These are phyloP conservation scores for Alosa sapidissima DNA, from an alignment of 2,797 vertebrate genomes.

Conservation along the genomic window DNA sequence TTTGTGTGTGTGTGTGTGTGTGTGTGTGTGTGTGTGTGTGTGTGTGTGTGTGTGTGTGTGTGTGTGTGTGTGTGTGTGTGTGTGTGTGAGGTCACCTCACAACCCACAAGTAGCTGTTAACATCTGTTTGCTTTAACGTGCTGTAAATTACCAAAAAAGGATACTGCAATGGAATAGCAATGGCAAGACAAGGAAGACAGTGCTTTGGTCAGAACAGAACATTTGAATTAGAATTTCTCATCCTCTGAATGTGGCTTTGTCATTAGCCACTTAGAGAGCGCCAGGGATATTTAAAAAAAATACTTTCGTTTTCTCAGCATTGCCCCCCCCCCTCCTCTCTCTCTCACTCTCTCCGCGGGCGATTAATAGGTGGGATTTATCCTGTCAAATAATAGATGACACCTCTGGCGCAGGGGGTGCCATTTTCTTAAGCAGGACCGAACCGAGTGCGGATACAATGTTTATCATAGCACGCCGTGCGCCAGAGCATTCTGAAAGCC, in stretches of 20 bases:
- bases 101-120: conserved; percentile 17
- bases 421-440: conserved; percentile 19
- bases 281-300: neutral
- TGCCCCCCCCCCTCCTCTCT: no score
- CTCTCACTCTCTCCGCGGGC: neutral
- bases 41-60: neutral
- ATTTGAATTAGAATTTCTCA: no score
- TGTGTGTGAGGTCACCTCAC: conserved; percentile 5
- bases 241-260: conserved; percentile 8
- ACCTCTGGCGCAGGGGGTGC: conserved; percentile 28
- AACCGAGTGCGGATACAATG: conserved; percentile 37
- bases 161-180: neutral
- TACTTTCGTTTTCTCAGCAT: neutral
- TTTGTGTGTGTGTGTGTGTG: conserved; percentile 14
- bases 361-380: conserved; percentile 34
- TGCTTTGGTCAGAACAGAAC: conserved; percentile 2
- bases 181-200: neutral
- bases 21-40: neutral
- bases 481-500: conserved; percentile 49
- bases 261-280: conserved; percentile 23
- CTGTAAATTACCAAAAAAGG: neutral
- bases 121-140: conserved; percentile 15
- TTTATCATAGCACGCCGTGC: conserved; percentile 42
- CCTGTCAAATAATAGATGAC: conserved; percentile 40
- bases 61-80: neutral